Percentiles rank a stretch among this genome's conserved stretches.
Conservation (phyloP, 2,888 invertebrate species). For the Eupithecia insigniata region DNA sequence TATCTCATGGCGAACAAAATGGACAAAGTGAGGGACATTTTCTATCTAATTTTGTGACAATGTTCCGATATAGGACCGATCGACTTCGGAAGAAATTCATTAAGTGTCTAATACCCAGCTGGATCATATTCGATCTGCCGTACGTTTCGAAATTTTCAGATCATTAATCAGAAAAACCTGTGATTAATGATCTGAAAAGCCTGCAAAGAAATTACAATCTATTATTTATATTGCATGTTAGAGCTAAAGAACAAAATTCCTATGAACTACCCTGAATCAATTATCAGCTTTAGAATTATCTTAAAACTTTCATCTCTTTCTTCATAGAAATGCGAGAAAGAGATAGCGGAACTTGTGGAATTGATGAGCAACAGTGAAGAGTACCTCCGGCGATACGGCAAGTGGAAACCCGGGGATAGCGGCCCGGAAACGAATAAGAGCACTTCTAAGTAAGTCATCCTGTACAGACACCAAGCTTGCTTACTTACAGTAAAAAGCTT, state of each 20-base stretch:
- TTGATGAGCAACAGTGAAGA: conserved; percentile 77
- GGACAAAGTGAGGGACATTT: conserved; percentile 56
- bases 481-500: neutral
- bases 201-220: neutral
- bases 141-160: no score
- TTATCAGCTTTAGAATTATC: neutral
- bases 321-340: conserved; percentile 58
- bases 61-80: neutral
- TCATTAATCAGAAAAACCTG: no score
- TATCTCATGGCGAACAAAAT: conserved; percentile 68
- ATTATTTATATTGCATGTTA: no score
- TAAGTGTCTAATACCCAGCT: no score
- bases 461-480: neutral
- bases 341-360: conserved; percentile 67
- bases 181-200: no score
- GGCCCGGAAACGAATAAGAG: conserved; percentile 55
- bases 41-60: neutral
- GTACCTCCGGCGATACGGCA: conserved; percentile 69
- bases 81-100: neutral
- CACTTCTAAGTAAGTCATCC: conserved; percentile 61
- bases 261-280: neutral
- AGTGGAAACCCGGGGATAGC: conserved; percentile 68
- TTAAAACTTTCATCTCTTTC: conserved; percentile 9
- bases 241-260: neutral
- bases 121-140: no score